Evolutionary conservation across 92 coral and sea anemone species (phyloP).

Genomic region (Micromussa lordhowensis): DNA sequence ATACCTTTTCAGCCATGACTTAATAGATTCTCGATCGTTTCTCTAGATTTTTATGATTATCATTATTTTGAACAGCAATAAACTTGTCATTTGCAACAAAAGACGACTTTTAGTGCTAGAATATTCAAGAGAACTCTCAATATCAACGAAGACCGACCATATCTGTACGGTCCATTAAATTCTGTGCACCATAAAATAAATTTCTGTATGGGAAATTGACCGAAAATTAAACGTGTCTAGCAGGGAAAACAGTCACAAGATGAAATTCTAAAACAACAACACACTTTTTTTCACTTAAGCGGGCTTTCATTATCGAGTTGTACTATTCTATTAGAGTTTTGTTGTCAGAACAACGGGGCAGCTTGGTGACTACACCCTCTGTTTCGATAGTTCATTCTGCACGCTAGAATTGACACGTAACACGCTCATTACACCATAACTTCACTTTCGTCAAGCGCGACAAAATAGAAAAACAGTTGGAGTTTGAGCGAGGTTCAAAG

Average conservation of each 20-base stretch:
- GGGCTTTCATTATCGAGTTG: constrained; percentile 6
- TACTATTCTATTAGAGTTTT: constrained; percentile 10
- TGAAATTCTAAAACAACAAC: not conserved
- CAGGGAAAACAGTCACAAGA: not conserved
- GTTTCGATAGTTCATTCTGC: no score
- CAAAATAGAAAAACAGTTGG: constrained; percentile 5
- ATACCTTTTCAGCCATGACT: no score
- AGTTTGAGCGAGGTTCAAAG: constrained; percentile 2
- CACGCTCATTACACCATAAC: constrained; percentile 14
- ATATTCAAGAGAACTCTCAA: not conserved
- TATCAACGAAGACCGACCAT: no score
- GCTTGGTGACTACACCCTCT: constrained; percentile 8
- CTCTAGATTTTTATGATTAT: no score
- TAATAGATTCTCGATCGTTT: no score
- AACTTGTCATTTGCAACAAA: constrained; percentile 1
- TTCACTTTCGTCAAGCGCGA: constrained; percentile 13
- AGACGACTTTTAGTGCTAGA: not conserved
- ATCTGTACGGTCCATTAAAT: no score
- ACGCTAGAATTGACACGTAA: no score
- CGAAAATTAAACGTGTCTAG: not conserved
- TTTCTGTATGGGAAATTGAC: not conserved
- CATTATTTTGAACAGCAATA: no score
- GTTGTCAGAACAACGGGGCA: constrained; percentile 5
- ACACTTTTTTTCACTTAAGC: not conserved
- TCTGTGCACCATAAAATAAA: no score